Conservation (phyloP, 1,140 invertebrate genomes). For the Magallana gigas region DNA sequence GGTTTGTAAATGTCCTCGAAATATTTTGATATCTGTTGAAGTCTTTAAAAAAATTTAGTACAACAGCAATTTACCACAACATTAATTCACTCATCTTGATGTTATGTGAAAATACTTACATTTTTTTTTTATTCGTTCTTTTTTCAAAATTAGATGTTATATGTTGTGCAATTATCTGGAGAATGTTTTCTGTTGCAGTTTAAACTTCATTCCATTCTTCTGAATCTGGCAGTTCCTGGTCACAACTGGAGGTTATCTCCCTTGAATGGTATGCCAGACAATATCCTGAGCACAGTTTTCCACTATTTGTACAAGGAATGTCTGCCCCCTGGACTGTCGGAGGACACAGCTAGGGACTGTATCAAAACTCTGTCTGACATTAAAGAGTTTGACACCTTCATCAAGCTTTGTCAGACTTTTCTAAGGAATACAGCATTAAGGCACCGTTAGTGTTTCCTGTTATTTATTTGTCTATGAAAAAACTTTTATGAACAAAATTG, state of each 20-base stretch:
- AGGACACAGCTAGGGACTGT: conserved; percentile 82
- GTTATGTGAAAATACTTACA: not conserved
- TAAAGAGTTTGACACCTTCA: conserved; percentile 81
- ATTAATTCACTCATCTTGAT: no score
- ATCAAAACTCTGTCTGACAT: conserved; percentile 80
- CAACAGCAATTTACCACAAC: not conserved
- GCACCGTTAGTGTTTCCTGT: conserved; percentile 81
- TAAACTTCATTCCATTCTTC: conserved; percentile 83
- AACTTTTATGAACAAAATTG: not conserved
- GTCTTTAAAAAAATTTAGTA: not conserved
- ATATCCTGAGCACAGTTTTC: conserved; percentile 82
- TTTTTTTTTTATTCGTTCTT: not conserved
- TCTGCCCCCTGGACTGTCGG: conserved; percentile 81
- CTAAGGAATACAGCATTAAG: conserved; percentile 84
- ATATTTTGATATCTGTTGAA: not conserved
- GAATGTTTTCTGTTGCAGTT: conserved; percentile 79
- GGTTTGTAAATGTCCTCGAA: conserved; percentile 59
- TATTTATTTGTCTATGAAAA: no score
- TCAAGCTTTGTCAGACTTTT: conserved; percentile 82
- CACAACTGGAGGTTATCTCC: conserved; percentile 81
- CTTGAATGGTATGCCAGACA: conserved; percentile 81
- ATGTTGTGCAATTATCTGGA: not conserved
- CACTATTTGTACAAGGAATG: conserved; percentile 85
- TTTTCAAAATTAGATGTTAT: no score
- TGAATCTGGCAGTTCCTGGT: conserved; percentile 82